Conservation (phyloP, 2,797 vertebrate genomes). For the Ctenosaura bakeri region DNA sequence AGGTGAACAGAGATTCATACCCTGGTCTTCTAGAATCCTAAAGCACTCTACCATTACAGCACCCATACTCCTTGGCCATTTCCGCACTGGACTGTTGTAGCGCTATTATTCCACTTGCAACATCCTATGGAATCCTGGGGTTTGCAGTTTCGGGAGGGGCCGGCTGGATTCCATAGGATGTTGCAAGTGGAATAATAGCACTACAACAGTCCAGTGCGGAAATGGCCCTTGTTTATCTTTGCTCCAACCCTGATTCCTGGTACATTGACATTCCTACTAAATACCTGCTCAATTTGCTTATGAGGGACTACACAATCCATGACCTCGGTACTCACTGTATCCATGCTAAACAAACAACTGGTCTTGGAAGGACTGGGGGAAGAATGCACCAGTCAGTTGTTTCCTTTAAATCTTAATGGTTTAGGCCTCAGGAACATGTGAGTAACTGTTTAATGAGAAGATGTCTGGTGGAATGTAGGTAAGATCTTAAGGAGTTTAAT, state of each 20-base stretch:
- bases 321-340: conserved; percentile 65
- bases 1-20: too few species aligned
- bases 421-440: conserved; percentile 69
- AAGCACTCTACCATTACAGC: too few species aligned
- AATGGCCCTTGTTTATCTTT: not conserved
- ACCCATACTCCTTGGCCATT: not conserved
- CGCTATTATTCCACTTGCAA: too few species aligned
- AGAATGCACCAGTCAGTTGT: conserved; percentile 57
- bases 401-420: conserved; percentile 72
- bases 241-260: not conserved
- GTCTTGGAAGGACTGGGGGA: conserved; percentile 67
- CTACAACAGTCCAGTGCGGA: too few species aligned
- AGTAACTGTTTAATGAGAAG: conserved; percentile 73
- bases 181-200: too few species aligned
- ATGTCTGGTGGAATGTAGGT: conserved; percentile 68
- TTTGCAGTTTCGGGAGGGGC: too few species aligned
- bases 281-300: conserved; percentile 28
- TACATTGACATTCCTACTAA: not conserved
- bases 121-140: too few species aligned
- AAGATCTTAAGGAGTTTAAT: conserved; percentile 71
- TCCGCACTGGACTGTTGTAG: too few species aligned
- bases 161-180: too few species aligned
- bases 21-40: too few species aligned
- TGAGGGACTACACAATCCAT: conserved; percentile 49
- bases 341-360: conserved; percentile 68